Evolutionary conservation across 2,797 vertebrate genomes (phyloP).

Genomic region (Pempheris klunzingeri): DNA sequence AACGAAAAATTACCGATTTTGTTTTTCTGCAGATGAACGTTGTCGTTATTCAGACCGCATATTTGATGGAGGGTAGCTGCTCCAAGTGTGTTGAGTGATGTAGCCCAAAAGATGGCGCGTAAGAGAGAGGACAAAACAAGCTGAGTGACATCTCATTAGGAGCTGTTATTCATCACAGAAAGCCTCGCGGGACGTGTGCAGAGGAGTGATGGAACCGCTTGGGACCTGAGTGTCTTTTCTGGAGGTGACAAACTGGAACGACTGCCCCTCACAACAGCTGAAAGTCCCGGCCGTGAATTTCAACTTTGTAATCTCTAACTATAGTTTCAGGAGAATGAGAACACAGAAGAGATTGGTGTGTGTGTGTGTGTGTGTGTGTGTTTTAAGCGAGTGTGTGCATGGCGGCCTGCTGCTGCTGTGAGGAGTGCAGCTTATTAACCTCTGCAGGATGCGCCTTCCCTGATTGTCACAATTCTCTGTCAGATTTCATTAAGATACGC

Average conservation of each 20-base stretch:
- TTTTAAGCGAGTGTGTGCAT: background rate
- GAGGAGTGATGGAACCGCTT: slow-evolving; percentile 1
- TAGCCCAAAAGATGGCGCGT: background rate
- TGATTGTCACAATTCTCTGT: slow-evolving; percentile 77
- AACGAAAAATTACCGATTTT: background rate
- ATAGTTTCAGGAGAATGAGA: slow-evolving; percentile 44
- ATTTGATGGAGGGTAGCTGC: background rate
- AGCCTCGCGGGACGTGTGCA: slow-evolving; percentile 24
- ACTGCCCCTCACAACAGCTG: slow-evolving; percentile 8
- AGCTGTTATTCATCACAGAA: slow-evolving; percentile 38
- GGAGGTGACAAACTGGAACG: slow-evolving; percentile 43
- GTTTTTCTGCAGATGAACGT: background rate
- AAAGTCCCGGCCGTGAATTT: slow-evolving; percentile 35
- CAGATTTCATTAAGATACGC: slow-evolving; percentile 81
- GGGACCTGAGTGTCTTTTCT: slow-evolving; percentile 26
- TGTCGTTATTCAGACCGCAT: background rate
- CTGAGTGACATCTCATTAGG: slow-evolving; percentile 40
- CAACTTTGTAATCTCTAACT: slow-evolving; percentile 43
- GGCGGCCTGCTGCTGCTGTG: slow-evolving; percentile 25
- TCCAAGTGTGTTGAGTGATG: background rate
- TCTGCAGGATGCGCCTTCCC: slow-evolving; percentile 70
- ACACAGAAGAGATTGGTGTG: slow-evolving; percentile 27
- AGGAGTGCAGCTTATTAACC: slow-evolving; percentile 76
- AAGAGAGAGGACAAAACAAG: background rate
- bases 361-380: slow-evolving; percentile 23